These are phyloP conservation scores for Acronicta alni DNA, from an alignment of 2,888 invertebrate species.

Conservation along the genomic window DNA sequence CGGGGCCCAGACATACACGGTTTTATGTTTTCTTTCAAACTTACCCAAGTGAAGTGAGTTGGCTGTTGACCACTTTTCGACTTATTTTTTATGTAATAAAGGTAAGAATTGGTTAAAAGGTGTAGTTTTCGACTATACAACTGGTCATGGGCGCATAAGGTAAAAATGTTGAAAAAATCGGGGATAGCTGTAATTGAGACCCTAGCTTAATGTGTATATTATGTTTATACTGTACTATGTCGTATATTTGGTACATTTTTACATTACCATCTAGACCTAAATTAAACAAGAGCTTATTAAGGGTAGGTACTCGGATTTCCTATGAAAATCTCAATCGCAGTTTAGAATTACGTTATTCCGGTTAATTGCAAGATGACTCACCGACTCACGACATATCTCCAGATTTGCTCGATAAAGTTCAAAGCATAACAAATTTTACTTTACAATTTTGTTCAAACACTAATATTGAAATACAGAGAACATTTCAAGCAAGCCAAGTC, in stretches of 20 bases:
- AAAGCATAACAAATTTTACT: slow-evolving; percentile 34
- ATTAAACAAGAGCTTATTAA: too few species aligned
- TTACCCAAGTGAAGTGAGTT: neutral
- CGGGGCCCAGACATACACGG: slow-evolving; percentile 26
- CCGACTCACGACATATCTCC: slow-evolving; percentile 36
- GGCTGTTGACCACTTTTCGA: slow-evolving; percentile 2
- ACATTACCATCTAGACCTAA: too few species aligned
- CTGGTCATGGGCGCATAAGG: too few species aligned
- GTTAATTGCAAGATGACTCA: too few species aligned
- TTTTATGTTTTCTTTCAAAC: slow-evolving; percentile 23
- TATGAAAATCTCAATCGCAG: too few species aligned
- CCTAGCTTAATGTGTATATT: slow-evolving; percentile 7
- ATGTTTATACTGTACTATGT: too few species aligned
- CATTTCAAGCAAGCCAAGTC: slow-evolving; percentile 35
- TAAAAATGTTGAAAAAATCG: slow-evolving; percentile 6
- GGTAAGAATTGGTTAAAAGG: slow-evolving; percentile 7
- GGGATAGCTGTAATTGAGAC: slow-evolving; percentile 24
- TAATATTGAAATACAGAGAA: slow-evolving; percentile 45
- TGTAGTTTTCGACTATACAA: slow-evolving; percentile 12
- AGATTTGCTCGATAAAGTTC: slow-evolving; percentile 47
- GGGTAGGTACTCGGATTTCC: too few species aligned
- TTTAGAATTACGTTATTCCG: too few species aligned
- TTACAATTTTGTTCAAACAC: slow-evolving; percentile 42
- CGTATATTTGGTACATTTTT: too few species aligned
- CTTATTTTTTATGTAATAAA: slow-evolving; percentile 15